These are phyloP conservation scores for Silvanus unidentatus DNA, from an alignment of 2,888 invertebrate species.

Conservation along the genomic window DNA sequence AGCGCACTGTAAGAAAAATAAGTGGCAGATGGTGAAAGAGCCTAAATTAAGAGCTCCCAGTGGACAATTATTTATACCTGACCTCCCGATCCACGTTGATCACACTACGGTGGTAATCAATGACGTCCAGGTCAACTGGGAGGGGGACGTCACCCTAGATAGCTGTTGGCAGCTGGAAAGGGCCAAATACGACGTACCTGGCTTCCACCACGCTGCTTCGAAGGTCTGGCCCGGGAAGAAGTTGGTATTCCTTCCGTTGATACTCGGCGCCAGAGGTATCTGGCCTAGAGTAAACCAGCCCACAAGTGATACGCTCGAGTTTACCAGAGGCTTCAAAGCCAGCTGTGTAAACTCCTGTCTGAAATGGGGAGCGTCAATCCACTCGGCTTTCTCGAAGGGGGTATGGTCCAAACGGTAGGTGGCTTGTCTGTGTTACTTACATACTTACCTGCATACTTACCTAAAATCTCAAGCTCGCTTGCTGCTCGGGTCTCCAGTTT, in stretches of 20 bases:
- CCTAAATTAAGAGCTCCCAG: conserved; percentile 12
- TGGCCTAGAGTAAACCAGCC: conserved; percentile 21
- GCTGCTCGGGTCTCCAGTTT: too few relatives aligned
- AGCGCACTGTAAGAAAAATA: conserved; percentile 3
- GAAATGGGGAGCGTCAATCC: conserved; percentile 17
- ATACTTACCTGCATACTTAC: too few relatives aligned
- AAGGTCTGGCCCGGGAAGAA: conserved; percentile 16
- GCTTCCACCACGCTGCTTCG: too few relatives aligned
- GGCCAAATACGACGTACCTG: too few relatives aligned
- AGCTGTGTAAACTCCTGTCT: conserved; percentile 13
- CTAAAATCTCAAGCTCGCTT: too few relatives aligned
- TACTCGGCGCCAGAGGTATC: conserved; percentile 23
- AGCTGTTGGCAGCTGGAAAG: conserved; percentile 16
- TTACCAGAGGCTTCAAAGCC: conserved; percentile 9
- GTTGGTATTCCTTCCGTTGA: conserved; percentile 13
- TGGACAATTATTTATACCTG: conserved; percentile 18
- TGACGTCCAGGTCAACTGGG: too few relatives aligned
- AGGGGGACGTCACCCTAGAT: conserved; percentile 14
- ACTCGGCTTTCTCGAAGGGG: conserved; percentile 10
- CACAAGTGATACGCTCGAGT: conserved; percentile 1
- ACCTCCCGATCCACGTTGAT: conserved; percentile 9
- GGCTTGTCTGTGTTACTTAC: too few relatives aligned
- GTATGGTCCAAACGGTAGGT: conserved; percentile 9
- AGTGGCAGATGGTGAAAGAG: conserved; percentile 10
- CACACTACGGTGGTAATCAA: background rate